A percentile compares a stretch with the other conserved stretches of the same genome.
Conservation (phyloP, 1,140 invertebrate species). For the Hypsibius dujardini region DNA sequence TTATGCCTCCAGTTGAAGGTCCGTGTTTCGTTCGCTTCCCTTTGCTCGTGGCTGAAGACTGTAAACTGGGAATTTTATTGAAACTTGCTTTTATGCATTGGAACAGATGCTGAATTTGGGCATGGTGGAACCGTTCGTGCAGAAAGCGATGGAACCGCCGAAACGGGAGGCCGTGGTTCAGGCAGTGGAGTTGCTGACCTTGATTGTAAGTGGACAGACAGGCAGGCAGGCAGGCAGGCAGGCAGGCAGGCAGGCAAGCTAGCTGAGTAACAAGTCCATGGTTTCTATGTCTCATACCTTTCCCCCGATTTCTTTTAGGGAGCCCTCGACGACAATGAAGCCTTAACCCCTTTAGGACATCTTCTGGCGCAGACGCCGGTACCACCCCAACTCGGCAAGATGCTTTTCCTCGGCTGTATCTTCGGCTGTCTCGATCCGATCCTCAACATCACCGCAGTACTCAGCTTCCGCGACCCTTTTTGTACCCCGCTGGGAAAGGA, state of each 20-base stretch:
- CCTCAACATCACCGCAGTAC: conserved; percentile 59
- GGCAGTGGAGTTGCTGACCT: conserved; percentile 49
- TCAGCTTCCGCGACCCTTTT: conserved; percentile 74
- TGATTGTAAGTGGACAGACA: conserved; percentile 27
- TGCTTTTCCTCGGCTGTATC: conserved; percentile 64
- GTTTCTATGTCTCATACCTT: too few relatives aligned
- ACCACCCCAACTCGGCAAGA: conserved; percentile 68
- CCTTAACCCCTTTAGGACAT: conserved; percentile 66
- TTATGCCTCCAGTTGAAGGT: conserved; percentile 55
- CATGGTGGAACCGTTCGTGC: conserved; percentile 71
- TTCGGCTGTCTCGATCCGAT: conserved; percentile 73
- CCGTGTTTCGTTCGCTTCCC: conserved; percentile 7
- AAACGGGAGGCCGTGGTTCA: conserved; percentile 81
- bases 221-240: too few relatives aligned
- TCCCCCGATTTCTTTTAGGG: conserved; percentile 37
- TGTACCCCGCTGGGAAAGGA: conserved; percentile 56
- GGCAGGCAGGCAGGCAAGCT: too few relatives aligned
- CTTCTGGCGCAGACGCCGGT: conserved; percentile 72
- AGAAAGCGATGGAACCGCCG: conserved; percentile 78
- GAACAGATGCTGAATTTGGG: conserved; percentile 65
- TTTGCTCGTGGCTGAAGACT: neutral
- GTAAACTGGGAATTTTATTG: conserved; percentile 16
- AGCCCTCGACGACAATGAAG: conserved; percentile 55
- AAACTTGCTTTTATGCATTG: conserved; percentile 50
- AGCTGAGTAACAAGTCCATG: too few relatives aligned